These are phyloP conservation scores for Acomys russatus DNA, from an alignment of 2,797 vertebrate species.

Conservation along the genomic window DNA sequence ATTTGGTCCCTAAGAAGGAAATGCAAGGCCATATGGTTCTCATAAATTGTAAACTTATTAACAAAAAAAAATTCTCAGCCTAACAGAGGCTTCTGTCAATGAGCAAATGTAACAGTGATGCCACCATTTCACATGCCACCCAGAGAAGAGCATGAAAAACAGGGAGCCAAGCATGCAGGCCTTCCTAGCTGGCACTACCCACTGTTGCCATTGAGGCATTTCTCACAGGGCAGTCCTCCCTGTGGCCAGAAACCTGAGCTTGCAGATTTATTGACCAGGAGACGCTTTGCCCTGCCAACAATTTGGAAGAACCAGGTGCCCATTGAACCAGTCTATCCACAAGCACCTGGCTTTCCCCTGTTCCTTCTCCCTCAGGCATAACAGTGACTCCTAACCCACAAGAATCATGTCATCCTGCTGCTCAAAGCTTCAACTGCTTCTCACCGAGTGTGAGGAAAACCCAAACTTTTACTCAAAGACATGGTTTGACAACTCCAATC, in stretches of 20 bases:
- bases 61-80: neutral
- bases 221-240: neutral
- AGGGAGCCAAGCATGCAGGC: neutral
- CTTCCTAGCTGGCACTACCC: neutral
- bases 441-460: neutral
- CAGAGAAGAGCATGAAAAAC: neutral
- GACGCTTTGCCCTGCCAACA: neutral
- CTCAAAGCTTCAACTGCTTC: neutral
- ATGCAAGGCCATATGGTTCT: constrained; percentile 9
- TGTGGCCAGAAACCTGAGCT: neutral
- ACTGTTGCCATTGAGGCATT: neutral
- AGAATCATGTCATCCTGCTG: neutral
- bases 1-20: constrained; percentile 15
- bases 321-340: neutral
- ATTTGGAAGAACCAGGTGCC: neutral
- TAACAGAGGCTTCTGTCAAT: neutral
- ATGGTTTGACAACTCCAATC: neutral
- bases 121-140: neutral
- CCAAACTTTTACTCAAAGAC: neutral
- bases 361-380: neutral
- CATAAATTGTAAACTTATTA: neutral
- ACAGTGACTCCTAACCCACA: neutral
- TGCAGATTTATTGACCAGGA: neutral
- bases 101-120: neutral
- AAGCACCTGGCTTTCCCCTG: neutral